Percentiles rank a stretch among this genome's conserved stretches.
These are phyloP conservation scores for Eulemur mongoz DNA, from an alignment of 2,797 vertebrate species.

Conservation along the genomic window DNA sequence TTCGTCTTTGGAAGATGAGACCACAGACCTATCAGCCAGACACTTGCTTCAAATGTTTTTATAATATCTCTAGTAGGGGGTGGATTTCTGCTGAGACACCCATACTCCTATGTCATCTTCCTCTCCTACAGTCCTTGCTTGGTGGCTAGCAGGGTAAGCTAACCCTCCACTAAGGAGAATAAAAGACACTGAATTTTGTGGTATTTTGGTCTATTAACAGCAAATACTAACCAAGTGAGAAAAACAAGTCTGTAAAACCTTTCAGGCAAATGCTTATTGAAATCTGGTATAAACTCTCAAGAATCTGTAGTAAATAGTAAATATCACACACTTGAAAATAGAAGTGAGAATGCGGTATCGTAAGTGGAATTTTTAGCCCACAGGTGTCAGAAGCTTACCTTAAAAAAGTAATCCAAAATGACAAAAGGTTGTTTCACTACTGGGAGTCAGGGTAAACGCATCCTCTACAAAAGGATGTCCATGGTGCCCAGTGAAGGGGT, in stretches of 20 bases:
- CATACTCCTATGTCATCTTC: background rate
- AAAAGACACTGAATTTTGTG: background rate
- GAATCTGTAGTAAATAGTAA: background rate
- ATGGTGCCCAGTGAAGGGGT: background rate
- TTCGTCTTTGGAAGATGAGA: slow-evolving; percentile 16
- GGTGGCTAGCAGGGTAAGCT: background rate
- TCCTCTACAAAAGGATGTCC: background rate
- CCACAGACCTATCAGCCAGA: background rate
- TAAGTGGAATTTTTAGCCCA: background rate
- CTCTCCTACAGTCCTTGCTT: background rate
- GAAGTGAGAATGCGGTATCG: background rate
- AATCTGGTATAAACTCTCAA: background rate
- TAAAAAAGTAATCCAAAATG: background rate
- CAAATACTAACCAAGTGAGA: slow-evolving; percentile 34
- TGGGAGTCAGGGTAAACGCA: background rate
- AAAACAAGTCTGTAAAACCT: slow-evolving; percentile 31
- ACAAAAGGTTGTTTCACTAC: background rate
- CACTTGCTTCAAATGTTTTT: background rate
- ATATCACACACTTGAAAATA: background rate
- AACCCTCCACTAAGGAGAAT: background rate
- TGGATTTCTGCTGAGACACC: background rate
- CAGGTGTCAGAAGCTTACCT: background rate
- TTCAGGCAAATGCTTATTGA: background rate
- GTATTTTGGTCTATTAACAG: background rate
- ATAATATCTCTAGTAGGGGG: background rate